Percentiles rank a stretch among this genome's conserved stretches.
Evolutionary conservation across 2,888 invertebrate species (phyloP).

Genomic region (Eristalinus sepulchralis): DNA sequence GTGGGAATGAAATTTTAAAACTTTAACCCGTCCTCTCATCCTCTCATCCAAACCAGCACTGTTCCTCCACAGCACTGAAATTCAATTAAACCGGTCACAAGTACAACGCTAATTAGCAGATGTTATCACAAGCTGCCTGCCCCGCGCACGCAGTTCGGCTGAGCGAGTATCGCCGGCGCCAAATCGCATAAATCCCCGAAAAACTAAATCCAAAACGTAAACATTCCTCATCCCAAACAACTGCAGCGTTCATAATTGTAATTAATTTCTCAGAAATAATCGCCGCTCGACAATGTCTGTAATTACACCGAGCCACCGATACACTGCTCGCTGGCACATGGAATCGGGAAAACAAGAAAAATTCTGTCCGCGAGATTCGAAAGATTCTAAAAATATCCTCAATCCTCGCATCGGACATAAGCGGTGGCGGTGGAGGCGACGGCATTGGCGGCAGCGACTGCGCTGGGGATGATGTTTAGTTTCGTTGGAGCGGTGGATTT

Average conservation of each 20-base stretch:
- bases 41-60: too few relatives aligned
- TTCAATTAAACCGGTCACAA: neutral
- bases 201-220: conserved; percentile 8
- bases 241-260: conserved; percentile 54
- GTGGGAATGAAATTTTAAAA: too few relatives aligned
- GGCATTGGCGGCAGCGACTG: too few relatives aligned
- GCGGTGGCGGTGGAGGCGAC: neutral
- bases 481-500: conserved; percentile 27
- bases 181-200: conserved; percentile 16
- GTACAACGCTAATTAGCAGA: neutral
- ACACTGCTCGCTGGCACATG: neutral
- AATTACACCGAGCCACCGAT: conserved; percentile 27
- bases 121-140: neutral
- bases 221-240: conserved; percentile 23
- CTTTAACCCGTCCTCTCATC: too few relatives aligned
- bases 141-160: neutral
- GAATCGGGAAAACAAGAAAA: conserved; percentile 27
- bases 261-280: conserved; percentile 56
- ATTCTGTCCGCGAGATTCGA: conserved; percentile 14
- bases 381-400: conserved; percentile 52
- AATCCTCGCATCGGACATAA: conserved; percentile 12
- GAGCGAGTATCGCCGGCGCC: conserved; percentile 4
- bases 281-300: conserved; percentile 41
- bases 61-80: too few relatives aligned
- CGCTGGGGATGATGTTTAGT: neutral